Evolutionary conservation across 2,888 invertebrate genomes (phyloP).

Genomic region (Steinernema hermaphroditum): DNA sequence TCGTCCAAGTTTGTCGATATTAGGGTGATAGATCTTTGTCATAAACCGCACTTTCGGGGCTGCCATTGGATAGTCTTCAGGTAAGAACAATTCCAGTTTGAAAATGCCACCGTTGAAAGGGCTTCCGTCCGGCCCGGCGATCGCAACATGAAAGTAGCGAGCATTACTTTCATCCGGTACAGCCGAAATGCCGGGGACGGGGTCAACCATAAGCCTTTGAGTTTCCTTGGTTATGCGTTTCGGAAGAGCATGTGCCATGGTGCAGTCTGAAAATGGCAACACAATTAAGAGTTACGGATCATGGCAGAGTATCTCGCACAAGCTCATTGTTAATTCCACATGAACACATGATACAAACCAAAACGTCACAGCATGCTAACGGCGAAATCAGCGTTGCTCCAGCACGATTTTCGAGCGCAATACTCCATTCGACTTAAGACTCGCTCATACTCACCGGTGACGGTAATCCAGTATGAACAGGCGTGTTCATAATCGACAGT

Average conservation of each 20-base stretch:
- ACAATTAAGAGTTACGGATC: neutral
- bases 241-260: conserved; percentile 62
- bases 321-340: neutral
- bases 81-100: conserved; percentile 96
- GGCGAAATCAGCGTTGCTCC: too few relatives aligned
- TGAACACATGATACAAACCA: neutral
- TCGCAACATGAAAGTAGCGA: conserved; percentile 96
- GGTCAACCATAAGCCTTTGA: conserved; percentile 80
- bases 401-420: too few relatives aligned
- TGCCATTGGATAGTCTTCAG: conserved; percentile 99
- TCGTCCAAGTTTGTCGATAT: conserved; percentile 98
- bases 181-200: conserved; percentile 96
- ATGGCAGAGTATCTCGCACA: neutral
- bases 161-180: conserved; percentile 70
- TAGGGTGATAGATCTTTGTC: conserved; percentile 99
- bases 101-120: conserved; percentile 98
- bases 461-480: too few relatives aligned
- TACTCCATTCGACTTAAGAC: too few relatives aligned
- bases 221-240: conserved; percentile 67
- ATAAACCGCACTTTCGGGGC: conserved; percentile 99
- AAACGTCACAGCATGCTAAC: too few relatives aligned
- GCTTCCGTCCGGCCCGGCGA: conserved; percentile 73
- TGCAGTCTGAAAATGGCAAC: neutral
- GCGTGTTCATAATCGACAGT: too few relatives aligned
- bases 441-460: too few relatives aligned